These are phyloP conservation scores for Proctacanthus coquilletti DNA, from an alignment of 1,140 invertebrate genomes.

Conservation along the genomic window DNA sequence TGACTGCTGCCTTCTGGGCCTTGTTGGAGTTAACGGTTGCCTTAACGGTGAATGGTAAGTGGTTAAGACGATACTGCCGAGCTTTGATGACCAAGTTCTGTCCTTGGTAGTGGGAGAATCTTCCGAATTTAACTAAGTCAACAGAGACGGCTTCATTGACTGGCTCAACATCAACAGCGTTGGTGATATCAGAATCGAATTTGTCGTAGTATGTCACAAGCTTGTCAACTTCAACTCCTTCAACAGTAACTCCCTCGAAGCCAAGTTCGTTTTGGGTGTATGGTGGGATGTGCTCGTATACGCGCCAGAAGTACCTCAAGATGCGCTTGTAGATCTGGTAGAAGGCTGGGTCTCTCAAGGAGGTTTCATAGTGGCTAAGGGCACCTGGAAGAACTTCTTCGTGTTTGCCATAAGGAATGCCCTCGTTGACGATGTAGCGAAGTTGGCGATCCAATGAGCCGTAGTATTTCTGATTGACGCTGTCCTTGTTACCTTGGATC, in stretches of 20 bases:
- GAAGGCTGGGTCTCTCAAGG: conserved; percentile 47
- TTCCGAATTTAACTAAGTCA: conserved; percentile 16
- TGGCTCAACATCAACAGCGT: conserved; percentile 18
- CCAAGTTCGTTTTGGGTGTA: conserved; percentile 38
- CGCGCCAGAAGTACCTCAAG: conserved; percentile 38
- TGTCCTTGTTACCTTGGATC: conserved; percentile 36
- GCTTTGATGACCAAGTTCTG: conserved; percentile 24
- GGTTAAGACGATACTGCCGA: conserved; percentile 39
- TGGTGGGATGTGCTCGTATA: conserved; percentile 34
- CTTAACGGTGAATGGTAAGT: conserved; percentile 47
- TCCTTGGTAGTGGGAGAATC: conserved; percentile 14
- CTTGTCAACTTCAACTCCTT: conserved; percentile 42
- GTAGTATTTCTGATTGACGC: conserved; percentile 32
- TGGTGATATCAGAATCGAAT: conserved; percentile 36
- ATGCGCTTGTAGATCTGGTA: conserved; percentile 46
- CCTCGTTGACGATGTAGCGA: conserved; percentile 31
- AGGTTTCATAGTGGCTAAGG: conserved; percentile 39
- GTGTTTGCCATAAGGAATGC: conserved; percentile 16
- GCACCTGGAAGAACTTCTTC: conserved; percentile 32
- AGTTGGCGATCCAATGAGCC: conserved; percentile 28
- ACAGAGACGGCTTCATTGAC: conserved; percentile 9
- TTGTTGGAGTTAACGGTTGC: conserved; percentile 40
- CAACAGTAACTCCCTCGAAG: conserved; percentile 44
- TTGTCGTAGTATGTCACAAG: conserved; percentile 44
- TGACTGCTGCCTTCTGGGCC: conserved; percentile 35